Conservation (phyloP, 2,113 vertebrate genomes). For the Sapajus apella region DNA sequence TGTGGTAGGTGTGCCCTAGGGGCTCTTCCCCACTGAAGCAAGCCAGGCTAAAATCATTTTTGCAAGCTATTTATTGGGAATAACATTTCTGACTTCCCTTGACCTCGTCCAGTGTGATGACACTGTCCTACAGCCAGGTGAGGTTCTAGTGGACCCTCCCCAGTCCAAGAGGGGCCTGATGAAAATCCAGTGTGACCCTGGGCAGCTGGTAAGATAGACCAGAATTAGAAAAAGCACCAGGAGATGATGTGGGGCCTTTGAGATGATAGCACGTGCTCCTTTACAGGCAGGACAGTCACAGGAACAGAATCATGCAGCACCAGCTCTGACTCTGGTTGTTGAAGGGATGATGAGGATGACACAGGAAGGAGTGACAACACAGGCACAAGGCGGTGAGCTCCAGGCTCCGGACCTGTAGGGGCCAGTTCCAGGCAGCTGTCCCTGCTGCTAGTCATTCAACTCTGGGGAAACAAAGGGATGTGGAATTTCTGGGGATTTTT, state of each 20-base stretch:
- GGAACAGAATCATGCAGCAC: not conserved
- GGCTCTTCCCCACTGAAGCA: not conserved
- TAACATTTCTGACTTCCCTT: not conserved
- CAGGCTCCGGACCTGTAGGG: not conserved
- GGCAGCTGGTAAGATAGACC: not conserved
- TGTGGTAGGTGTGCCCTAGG: not conserved
- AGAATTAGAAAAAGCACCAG: not conserved
- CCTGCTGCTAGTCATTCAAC: not conserved
- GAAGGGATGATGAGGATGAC: not conserved
- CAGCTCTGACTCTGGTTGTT: accelerated
- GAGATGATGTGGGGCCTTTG: not conserved
- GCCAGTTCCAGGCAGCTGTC: not conserved
- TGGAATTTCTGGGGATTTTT: not conserved
- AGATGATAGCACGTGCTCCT: accelerated
- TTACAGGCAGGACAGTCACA: not conserved
- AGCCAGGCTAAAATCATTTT: not conserved
- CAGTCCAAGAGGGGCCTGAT: not conserved
- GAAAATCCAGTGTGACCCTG: not conserved
- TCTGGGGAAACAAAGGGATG: not conserved
- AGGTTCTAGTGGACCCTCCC: not conserved
- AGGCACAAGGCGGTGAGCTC: not conserved
- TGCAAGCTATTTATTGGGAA: not conserved
- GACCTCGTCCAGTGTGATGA: not conserved
- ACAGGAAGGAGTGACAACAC: not conserved
- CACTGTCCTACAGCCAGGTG: not conserved